Evolutionary conservation across 1,140 invertebrate species (phyloP).

Genomic region (Bactericera cockerelli): DNA sequence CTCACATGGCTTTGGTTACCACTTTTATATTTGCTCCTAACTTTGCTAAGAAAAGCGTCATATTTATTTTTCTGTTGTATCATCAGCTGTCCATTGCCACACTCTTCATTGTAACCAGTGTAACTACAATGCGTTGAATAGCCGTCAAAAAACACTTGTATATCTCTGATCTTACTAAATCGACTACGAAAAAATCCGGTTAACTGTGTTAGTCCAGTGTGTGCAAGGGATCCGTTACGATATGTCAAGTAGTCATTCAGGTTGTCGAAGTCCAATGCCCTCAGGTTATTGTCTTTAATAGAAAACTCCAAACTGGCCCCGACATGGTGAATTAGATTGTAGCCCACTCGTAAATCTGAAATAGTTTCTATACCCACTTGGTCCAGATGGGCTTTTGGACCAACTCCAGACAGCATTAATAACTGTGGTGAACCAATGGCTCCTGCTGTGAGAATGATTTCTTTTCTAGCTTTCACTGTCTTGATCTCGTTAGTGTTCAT

Average conservation of each 20-base stretch:
- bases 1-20: neutral
- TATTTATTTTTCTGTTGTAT: neutral
- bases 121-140: conserved; percentile 43
- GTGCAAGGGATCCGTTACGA: conserved; percentile 30
- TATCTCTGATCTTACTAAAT: conserved; percentile 21
- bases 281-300: conserved; percentile 28
- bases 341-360: conserved; percentile 38
- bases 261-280: conserved; percentile 26
- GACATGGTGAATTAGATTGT: conserved; percentile 40
- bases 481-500: conserved; percentile 20
- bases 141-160: conserved; percentile 51
- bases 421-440: conserved; percentile 54
- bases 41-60: neutral
- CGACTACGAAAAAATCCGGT: conserved; percentile 22
- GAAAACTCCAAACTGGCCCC: conserved; percentile 27
- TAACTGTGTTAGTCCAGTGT: conserved; percentile 33
- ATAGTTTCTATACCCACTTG: conserved; percentile 31
- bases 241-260: conserved; percentile 29
- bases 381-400: conserved; percentile 39
- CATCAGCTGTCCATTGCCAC: neutral
- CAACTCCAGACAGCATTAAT: conserved; percentile 54
- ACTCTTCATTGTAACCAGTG: conserved; percentile 22
- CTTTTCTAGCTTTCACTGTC: conserved; percentile 29
- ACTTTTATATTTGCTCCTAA: conserved; percentile 1
- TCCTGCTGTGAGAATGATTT: conserved; percentile 53